Base-by-base conservation (phyloP, 2,797 vertebrate genomes). In the Rachycentron canadum region DNA sequence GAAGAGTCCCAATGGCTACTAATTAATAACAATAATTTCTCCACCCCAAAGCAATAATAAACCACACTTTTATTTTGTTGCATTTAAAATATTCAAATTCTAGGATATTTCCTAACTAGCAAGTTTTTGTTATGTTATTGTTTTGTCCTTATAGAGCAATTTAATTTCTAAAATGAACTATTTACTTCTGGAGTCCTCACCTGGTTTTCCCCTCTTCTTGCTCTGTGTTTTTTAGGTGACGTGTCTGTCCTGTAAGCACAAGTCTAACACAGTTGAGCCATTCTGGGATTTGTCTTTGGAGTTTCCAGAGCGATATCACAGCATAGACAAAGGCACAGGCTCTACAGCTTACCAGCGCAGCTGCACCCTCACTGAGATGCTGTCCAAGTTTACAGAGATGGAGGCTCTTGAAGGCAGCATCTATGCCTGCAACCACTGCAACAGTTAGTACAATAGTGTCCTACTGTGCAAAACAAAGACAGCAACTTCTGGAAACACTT, bases 271-370 rank as follows among this genome's bases (percentile, higher is more conserved):
- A 0, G 95, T 99, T 50, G 98, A 99, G 93, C 98, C 98, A n/a
- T 99, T 99, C 82, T 99, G 98, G 98, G 98, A 99, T 92, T 93
- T 99, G 66, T 99, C 98, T 53, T 89, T 99, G 94, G 98, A 99
- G 88, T 99, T 99, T 89, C 98, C 98, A 0, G 97, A 99, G 92
- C 96, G 98, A 1, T 99, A 99, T 91, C 98, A 99, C 93, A 96
- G 94, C 65, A 87, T 96, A 52, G 96, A 95, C 86, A 98, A 97
- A 91, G 96, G 96, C 9, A 85, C 97, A 0, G 70, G 96, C 85
- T 95, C 97, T 0, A 86, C 96, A 13, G 90, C 94, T 49, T 93
- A 93, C 89, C 96, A 96, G 85, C 95, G 95, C 25, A 96, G 97
- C 95, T 99, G 98, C 95, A 95, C 96, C 84, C 97, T 99, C 73